Conservation (phyloP, 2,113 vertebrate species). For the Machaerirhynchus nigripectus region DNA sequence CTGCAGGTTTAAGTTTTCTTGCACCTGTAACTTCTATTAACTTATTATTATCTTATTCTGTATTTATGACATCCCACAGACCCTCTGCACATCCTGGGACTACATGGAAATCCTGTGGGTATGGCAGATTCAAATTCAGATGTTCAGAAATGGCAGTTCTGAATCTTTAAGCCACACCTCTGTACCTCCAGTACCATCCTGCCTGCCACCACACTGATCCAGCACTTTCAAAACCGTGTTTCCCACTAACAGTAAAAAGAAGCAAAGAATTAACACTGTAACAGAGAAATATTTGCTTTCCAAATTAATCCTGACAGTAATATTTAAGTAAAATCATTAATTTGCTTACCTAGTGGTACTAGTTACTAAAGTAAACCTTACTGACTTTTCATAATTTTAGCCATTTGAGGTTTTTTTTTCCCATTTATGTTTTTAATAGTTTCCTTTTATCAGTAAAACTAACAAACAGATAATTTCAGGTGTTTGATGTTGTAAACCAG, state of each 20-base stretch:
- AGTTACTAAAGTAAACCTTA: neutral
- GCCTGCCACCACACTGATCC: neutral
- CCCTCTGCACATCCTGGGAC: neutral
- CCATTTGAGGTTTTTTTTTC: fast-evolving
- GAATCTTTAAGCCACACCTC: neutral
- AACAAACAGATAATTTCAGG: neutral
- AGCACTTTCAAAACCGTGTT: neutral
- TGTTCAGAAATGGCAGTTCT: neutral
- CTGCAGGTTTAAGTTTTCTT: neutral
- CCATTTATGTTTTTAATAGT: neutral
- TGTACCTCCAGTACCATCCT: neutral
- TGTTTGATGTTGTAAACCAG: fast-evolving
- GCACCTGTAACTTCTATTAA: neutral
- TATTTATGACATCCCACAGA: neutral
- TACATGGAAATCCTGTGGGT: no score
- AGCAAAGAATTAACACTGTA: neutral
- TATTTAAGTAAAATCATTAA: neutral
- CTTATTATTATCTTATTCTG: neutral
- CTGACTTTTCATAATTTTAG: neutral
- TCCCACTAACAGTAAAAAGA: neutral
- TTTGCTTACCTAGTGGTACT: neutral
- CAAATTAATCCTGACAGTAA: neutral
- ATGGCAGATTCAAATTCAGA: neutral
- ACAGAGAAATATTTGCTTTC: neutral
- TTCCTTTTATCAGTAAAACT: neutral